Conservation (phyloP, 2,797 vertebrate genomes). For the Philypnodon macrostomus region DNA sequence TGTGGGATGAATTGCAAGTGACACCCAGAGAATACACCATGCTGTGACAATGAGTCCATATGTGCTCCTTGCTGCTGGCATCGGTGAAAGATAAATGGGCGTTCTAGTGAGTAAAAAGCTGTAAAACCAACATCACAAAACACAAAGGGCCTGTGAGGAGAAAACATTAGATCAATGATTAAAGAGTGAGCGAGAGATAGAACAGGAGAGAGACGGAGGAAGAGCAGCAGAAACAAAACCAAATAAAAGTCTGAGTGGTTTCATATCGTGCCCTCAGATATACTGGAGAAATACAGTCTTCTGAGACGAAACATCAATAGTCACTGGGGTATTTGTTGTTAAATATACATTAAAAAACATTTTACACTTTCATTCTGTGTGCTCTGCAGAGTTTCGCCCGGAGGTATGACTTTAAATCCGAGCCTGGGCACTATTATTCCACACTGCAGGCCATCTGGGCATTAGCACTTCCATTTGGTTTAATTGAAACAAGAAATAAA, state of each 20-base stretch:
- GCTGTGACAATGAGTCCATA: slow-evolving; percentile 72
- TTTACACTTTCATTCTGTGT: slow-evolving; percentile 95
- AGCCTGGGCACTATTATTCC: slow-evolving; percentile 81
- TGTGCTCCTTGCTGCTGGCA: slow-evolving; percentile 65
- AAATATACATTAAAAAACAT: slow-evolving; percentile 99
- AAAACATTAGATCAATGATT: slow-evolving; percentile 83
- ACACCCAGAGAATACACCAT: slow-evolving; percentile 63
- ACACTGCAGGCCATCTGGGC: slow-evolving; percentile 79
- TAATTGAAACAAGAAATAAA: slow-evolving; percentile 72
- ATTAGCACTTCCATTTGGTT: slow-evolving; percentile 76
- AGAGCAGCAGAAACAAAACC: slow-evolving; percentile 58
- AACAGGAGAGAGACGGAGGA: slow-evolving; percentile 74
- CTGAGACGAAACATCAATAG: slow-evolving; percentile 93
- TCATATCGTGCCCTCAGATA: slow-evolving; percentile 85
- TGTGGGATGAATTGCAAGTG: slow-evolving; percentile 51
- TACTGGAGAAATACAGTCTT: slow-evolving; percentile 80
- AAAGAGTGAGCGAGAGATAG: slow-evolving; percentile 73
- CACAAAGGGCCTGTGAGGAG: slow-evolving; percentile 77
- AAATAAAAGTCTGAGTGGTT: slow-evolving; percentile 77
- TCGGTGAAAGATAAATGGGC: slow-evolving; percentile 80
- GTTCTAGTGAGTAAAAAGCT: slow-evolving; percentile 73
- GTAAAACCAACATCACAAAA: slow-evolving; percentile 79
- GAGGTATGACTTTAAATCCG: slow-evolving; percentile 93
- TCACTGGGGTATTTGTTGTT: slow-evolving; percentile 93
- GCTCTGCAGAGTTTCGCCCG: slow-evolving; percentile 88